Base-by-base conservation (phyloP, 2,797 vertebrate genomes). In the Benthosema pterotum region DNA sequence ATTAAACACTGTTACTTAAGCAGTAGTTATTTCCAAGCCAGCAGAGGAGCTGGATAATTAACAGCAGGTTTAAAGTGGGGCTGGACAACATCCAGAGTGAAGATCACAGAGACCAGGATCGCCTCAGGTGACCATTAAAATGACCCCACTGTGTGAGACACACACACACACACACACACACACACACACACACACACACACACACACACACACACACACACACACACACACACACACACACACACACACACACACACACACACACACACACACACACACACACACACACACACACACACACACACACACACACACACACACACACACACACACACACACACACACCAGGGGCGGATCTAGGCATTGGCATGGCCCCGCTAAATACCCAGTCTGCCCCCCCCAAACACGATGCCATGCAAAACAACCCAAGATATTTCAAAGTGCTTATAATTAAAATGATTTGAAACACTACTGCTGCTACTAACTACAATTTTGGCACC, bases 71-170 rank as follows among this genome's bases (percentile, higher is more conserved):
- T 38, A 9, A 49, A 69, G 48, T 60, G 55, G 32, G 53, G 53
- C 47, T 19, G 52, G 16, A 52, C 57, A 56, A 71, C 73, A 32
- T 69, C 25, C 57, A 38, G 16, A 46, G 19, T 48, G 47, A 72
- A 9, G 71, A 79, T 75, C 48, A 76, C 16, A 72, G 78, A 45
- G 46, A 47, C 48, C 2, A 61, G 52, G 11, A 65, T 25, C 0
- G 63, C 83, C 76, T 65, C 66, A 45, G 79, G 79, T 75, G 60
- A 60, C 65, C 22, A 72, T 81, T 74, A 79, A 75, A 78, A 78
- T 22, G 56, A 74, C 38, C 67, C 46, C 63, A 51, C 47, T 67
- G 58, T 75, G 60, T 74, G 8, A 70, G 66, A 32, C 0, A 42
- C 65, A 66, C 28, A 19, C 60, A 48, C 56, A 22, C 58, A 13